phyloP scores from a whole-genome alignment of 35 echinoderm and acorn worm species.

The Apostichopus japonicus region DNA sequence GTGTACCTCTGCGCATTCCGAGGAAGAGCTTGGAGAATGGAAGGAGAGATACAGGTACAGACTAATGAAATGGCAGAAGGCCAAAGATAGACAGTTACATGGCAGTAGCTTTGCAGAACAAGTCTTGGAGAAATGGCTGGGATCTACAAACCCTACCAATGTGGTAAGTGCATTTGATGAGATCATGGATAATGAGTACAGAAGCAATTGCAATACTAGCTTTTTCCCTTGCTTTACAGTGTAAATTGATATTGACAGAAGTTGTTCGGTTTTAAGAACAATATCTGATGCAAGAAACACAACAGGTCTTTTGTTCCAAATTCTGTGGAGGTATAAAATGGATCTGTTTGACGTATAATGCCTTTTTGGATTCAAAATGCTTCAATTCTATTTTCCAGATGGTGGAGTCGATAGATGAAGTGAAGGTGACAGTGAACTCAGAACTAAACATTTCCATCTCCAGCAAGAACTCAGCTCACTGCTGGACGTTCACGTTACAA shows the following conservation, averaged over 20 bases:
- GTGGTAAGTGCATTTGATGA: constrained; percentile 66
- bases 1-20: constrained; percentile 93
- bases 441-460: constrained; percentile 74
- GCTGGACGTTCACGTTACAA: constrained; percentile 87
- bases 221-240: background rate
- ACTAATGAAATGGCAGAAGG: constrained; percentile 94
- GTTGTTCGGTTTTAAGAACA: background rate
- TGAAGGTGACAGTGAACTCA: constrained; percentile 87
- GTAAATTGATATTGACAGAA: background rate
- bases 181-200: too few species aligned
- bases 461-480: constrained; percentile 84
- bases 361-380: too few species aligned
- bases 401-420: constrained; percentile 74
- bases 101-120: constrained; percentile 92
- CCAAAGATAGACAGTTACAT: constrained; percentile 92
- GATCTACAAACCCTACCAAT: constrained; percentile 71
- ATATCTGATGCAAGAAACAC: too few species aligned
- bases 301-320: too few species aligned
- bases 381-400: too few species aligned
- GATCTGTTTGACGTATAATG: too few species aligned
- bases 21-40: constrained; percentile 97
- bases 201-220: background rate
- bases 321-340: too few species aligned
- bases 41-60: constrained; percentile 94
- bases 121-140: constrained; percentile 89